Evolutionary conservation across 2,113 vertebrate genomes (phyloP).

Genomic region (Anthoscopus minutus): DNA sequence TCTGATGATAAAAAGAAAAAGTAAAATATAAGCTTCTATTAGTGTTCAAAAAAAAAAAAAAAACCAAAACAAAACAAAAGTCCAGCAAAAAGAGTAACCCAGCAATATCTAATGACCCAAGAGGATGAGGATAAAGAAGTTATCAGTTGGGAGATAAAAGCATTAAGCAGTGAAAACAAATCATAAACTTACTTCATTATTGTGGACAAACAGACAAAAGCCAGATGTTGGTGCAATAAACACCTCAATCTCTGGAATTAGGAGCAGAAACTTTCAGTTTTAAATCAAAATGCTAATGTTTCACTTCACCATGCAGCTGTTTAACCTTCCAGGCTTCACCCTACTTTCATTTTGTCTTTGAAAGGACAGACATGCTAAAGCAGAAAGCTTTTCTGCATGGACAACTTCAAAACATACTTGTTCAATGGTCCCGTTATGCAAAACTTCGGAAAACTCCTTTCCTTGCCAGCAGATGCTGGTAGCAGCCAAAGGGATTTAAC

Average conservation of each 20-base stretch:
- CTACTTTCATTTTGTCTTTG: neutral
- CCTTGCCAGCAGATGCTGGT: neutral
- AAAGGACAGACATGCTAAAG: neutral
- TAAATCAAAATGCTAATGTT: neutral
- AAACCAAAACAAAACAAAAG: neutral
- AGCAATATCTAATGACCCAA: neutral
- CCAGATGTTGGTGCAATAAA: constrained; percentile 24
- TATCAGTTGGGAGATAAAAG: neutral
- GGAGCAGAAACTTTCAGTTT: neutral
- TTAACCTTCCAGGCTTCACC: neutral
- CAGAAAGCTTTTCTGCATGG: neutral
- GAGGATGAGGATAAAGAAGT: neutral
- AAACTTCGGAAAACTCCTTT: neutral
- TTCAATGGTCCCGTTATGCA: neutral
- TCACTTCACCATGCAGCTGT: neutral
- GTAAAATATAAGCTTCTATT: neutral
- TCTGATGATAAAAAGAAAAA: neutral
- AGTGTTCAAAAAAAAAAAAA: neutral
- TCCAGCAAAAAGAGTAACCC: neutral
- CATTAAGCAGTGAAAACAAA: constrained; percentile 1
- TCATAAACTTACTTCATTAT: neutral
- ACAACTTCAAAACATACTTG: neutral
- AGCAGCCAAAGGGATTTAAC: neutral
- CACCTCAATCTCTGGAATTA: neutral
- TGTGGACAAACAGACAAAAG: neutral